Evolutionary conservation across 2,797 vertebrate genomes (phyloP), one percentile per base, ranked within the genome.

Genomic region (Lacerta agilis): DNA sequence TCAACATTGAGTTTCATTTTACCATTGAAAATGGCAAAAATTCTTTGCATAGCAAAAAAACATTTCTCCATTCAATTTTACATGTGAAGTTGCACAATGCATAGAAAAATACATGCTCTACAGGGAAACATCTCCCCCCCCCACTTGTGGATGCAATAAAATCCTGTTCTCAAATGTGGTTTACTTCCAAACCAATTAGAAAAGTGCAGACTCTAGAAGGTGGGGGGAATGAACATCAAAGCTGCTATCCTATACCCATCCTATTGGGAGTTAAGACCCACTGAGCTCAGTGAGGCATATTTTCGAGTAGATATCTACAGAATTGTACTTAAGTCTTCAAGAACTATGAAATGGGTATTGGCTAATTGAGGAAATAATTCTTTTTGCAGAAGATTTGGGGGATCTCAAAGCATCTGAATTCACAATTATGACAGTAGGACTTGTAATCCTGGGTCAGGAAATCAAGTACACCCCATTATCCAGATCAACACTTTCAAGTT

Each of bases 31-130:
- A 75, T 73, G 10, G 7, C 43, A 72, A 33, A 33, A 17, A 73
- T 3, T 73, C 66, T n/a, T 89, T 88, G 80, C 83, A 89, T n/a
- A 82, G 89, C 92, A 94, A 73, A 84, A n/a, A 33, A 27, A 20
- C n/a, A 36, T 83, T 83, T 55, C 67, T 83, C 43, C 20, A 55
- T 58, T 36, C 27, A n/a, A 58, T 29, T 55, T 33, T 27, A 20
- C 25, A 55, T 17, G 58, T n/a, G 17, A 43, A 67, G 4, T 66
- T 66, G 15, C 25, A 66, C 9, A 85, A 10, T 77, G 9, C 17
- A 41, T 13, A 33, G 72, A 45, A 76, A 83, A 85, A 86, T 25
- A 29, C 2, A n/a, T 36, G 69, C 27, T 73, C 45, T 38, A 25
- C 20, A 55, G 25, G 45, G 71, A 58, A 38, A 38, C 55, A 58